Percentiles rank a stretch among this genome's conserved stretches.
These are phyloP conservation scores for Pomacea maculata DNA, from an alignment of 1,140 invertebrate species.

Conservation along the genomic window DNA sequence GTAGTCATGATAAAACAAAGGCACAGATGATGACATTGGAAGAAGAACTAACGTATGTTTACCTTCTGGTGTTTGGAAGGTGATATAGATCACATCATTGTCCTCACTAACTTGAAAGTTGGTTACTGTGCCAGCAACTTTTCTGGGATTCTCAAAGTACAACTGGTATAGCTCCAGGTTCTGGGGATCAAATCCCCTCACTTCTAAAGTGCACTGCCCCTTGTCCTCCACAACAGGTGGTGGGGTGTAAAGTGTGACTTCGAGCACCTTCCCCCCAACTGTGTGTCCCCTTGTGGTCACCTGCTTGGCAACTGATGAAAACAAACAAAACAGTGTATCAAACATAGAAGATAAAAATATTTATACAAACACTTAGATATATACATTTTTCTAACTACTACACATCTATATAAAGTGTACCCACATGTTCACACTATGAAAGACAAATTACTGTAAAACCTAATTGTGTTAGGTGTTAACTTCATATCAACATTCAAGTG, in stretches of 20 bases:
- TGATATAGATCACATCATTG: slow-evolving; percentile 18
- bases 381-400: too few relatives aligned
- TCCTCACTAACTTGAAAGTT: neutral
- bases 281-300: slow-evolving; percentile 21
- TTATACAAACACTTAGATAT: too few relatives aligned
- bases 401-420: too few relatives aligned
- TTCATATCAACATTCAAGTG: too few relatives aligned
- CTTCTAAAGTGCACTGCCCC: slow-evolving; percentile 16
- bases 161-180: slow-evolving; percentile 2
- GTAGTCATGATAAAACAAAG: neutral
- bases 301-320: slow-evolving; percentile 22
- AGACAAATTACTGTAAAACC: too few relatives aligned
- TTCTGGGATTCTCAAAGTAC: slow-evolving; percentile 23
- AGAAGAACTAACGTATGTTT: too few relatives aligned
- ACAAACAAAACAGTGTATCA: neutral
- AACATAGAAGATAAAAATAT: neutral
- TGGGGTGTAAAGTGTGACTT: slow-evolving; percentile 28
- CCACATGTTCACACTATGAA: too few relatives aligned
- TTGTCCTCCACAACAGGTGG: slow-evolving; percentile 8
- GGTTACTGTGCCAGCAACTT: slow-evolving; percentile 8
- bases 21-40: neutral
- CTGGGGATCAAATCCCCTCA: slow-evolving; percentile 18
- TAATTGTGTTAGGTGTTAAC: too few relatives aligned
- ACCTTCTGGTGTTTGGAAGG: slow-evolving; percentile 21
- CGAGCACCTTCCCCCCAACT: slow-evolving; percentile 21